These are phyloP conservation scores for Phasia obesa DNA, from an alignment of 2,888 invertebrate species.

Conservation along the genomic window DNA sequence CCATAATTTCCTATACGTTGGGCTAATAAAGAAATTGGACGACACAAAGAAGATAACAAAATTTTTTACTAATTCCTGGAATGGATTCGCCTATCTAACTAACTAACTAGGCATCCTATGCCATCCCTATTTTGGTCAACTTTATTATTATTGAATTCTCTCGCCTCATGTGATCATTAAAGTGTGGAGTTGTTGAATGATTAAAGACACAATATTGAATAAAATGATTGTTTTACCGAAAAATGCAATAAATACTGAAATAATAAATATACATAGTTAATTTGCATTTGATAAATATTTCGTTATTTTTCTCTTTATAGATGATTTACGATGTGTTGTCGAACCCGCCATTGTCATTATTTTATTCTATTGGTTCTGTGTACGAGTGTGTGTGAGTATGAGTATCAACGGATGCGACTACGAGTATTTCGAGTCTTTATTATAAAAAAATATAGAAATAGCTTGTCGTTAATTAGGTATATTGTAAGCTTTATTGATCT, in stretches of 20 bases:
- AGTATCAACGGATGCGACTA: conserved; percentile 1
- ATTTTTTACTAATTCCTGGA: no score
- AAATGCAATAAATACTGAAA: conserved; percentile 1
- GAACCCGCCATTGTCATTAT: conserved; percentile 25
- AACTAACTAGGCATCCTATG: no score
- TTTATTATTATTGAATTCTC: no score
- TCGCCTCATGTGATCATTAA: neutral
- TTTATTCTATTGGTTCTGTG: conserved; percentile 14
- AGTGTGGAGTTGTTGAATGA: neutral
- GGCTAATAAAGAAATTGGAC: no score
- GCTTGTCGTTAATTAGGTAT: conserved; percentile 75
- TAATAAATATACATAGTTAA: conserved; percentile 56
- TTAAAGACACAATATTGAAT: neutral
- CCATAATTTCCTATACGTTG: no score
- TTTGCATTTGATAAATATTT: conserved; percentile 79
- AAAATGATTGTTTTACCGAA: neutral
- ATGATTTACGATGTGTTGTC: conserved; percentile 57
- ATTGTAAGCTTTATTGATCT: conserved; percentile 75
- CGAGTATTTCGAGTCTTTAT: conserved; percentile 42
- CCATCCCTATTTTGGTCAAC: no score
- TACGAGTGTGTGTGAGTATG: conserved; percentile 46
- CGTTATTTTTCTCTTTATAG: conserved; percentile 71
- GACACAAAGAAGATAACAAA: no score
- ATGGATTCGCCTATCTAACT: no score
- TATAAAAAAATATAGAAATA: conserved; percentile 70